phyloP scores from a whole-genome alignment of 2,797 vertebrate species.

The Argentina silus region DNA sequence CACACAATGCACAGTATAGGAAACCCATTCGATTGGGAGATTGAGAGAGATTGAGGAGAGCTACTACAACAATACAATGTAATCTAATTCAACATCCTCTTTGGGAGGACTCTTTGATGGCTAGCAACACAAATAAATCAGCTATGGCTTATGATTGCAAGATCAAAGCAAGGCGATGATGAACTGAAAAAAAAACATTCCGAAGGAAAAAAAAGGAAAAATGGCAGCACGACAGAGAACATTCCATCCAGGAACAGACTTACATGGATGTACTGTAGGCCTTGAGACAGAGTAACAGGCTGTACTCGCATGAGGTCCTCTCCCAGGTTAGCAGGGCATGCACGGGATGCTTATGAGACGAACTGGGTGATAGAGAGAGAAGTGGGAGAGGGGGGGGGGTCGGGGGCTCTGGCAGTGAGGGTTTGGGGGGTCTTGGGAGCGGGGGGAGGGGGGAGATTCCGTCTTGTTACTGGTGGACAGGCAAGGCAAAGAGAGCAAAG shows the following conservation, averaged over 20 bases:
- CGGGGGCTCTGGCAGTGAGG: background rate
- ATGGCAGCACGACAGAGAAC: constrained; percentile 1
- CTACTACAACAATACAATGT: constrained; percentile 18
- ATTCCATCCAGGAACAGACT: background rate
- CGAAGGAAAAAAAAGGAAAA: constrained; percentile 34
- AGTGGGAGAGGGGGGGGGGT: background rate
- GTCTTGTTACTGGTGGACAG: background rate
- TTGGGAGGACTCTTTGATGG: constrained; percentile 35
- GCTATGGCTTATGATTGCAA: constrained; percentile 38
- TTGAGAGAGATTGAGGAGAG: too few relatives aligned
- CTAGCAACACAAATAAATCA: constrained; percentile 40
- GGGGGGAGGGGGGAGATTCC: background rate
- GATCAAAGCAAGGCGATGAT: constrained; percentile 46
- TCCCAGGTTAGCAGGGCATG: background rate
- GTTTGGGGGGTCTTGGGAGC: background rate
- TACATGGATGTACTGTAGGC: background rate
- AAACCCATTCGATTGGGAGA: too few relatives aligned
- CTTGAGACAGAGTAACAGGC: constrained; percentile 19
- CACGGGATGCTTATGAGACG: background rate
- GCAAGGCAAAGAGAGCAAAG: constrained; percentile 18
- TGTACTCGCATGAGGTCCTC: background rate
- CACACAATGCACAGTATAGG: too few relatives aligned
- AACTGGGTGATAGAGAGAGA: background rate
- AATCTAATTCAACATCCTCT: constrained; percentile 10
- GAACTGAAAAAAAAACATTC: constrained; percentile 39